phyloP scores from a whole-genome alignment of 2,113 vertebrate genomes.

The Ochotona curzoniae region DNA sequence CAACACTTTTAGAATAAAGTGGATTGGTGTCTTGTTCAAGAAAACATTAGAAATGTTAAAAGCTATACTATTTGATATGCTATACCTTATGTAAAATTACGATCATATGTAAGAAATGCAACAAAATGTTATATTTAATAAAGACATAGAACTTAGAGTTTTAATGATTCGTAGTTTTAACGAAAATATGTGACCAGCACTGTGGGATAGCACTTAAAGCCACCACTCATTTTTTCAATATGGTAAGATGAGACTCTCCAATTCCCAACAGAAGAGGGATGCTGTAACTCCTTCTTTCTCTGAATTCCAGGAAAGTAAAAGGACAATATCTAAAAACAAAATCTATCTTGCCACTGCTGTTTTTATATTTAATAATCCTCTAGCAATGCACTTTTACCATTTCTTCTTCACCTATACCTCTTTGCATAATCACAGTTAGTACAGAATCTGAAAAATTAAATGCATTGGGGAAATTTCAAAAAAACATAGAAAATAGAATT shows the following conservation, averaged over 20 bases:
- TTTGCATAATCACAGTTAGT: not conserved
- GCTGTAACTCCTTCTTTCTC: not conserved
- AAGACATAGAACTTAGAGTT: not conserved
- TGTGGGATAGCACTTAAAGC: no score
- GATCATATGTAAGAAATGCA: not conserved
- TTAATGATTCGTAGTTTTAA: no score
- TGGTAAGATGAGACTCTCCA: not conserved
- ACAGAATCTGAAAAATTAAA: not conserved
- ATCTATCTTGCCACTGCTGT: not conserved
- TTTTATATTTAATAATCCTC: not conserved
- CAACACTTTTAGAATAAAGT: not conserved
- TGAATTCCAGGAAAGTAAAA: not conserved
- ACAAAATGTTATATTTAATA: not conserved
- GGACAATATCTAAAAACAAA: not conserved
- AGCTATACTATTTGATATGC: not conserved
- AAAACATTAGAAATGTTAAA: slow-evolving; percentile 9
- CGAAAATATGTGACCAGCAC: no score
- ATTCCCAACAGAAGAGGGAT: not conserved
- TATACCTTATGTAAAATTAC: not conserved
- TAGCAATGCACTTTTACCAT: not conserved
- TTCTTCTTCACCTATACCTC: not conserved
- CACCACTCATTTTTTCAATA: not conserved
- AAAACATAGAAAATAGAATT: no score
- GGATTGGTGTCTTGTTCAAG: not conserved
- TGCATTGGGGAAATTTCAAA: not conserved